Evolutionary conservation across 2,113 vertebrate genomes (phyloP).

Genomic region (Nematolebias whitei): DNA sequence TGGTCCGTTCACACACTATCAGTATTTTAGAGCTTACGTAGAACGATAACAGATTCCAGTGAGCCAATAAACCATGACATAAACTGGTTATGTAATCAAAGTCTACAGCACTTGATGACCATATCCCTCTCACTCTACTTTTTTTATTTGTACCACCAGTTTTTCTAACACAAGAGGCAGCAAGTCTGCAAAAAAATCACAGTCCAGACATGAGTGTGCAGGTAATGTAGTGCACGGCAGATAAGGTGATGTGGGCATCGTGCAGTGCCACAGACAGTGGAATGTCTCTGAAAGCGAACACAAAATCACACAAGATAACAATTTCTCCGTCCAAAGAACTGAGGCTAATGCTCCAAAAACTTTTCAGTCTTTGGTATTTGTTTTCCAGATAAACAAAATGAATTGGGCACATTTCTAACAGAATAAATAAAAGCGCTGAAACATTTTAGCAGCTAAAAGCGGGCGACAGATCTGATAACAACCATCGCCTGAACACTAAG

Average conservation of each 20-base stretch:
- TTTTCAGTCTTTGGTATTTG: neutral
- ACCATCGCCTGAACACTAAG: conserved; percentile 22
- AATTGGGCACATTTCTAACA: neutral
- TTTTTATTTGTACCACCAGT: too few relatives aligned
- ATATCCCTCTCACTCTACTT: too few relatives aligned
- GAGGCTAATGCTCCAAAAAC: conserved; percentile 2
- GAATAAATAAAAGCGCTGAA: conserved; percentile 6
- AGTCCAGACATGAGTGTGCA: neutral
- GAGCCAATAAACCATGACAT: conserved; percentile 36
- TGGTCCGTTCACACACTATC: conserved; percentile 35
- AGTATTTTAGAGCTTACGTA: conserved; percentile 38
- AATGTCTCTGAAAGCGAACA: conserved; percentile 47
- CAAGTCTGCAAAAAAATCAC: conserved; percentile 12
- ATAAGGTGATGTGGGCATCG: conserved; percentile 9
- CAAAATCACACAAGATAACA: too few relatives aligned
- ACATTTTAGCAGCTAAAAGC: neutral
- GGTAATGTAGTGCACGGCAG: conserved; percentile 13
- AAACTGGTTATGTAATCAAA: conserved; percentile 45
- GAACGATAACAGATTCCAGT: conserved; percentile 32
- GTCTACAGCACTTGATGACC: conserved; percentile 17
- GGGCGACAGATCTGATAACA: conserved; percentile 41
- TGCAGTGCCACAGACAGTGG: conserved; percentile 27
- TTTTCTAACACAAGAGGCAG: conserved; percentile 12
- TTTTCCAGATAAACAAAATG: neutral
- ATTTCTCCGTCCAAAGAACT: too few relatives aligned